Base-by-base conservation (phyloP, 1,140 invertebrate species). In the Eriocheir sinensis region DNA sequence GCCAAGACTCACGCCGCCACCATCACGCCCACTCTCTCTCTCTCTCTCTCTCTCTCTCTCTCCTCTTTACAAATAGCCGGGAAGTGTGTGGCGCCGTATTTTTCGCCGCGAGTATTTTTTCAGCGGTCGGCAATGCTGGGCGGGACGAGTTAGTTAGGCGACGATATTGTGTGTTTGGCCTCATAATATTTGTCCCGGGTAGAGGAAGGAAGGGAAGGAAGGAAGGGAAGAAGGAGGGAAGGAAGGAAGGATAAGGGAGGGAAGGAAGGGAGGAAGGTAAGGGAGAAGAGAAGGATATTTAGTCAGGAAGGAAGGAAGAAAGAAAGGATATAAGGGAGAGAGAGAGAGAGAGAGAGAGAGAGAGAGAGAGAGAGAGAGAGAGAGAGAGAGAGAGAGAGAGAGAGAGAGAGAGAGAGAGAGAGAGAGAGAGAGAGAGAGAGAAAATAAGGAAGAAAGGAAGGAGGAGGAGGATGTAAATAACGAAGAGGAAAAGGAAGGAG, bases 1-100 rank as follows among this genome's bases (percentile, higher is more conserved):
- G 79, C 34, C 4, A 6, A 3, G n/a, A 32, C 34, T 80, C 79
- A n/a, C 34, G 4, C 85, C 40, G 36, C 36, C 8, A 8, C 32
- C 36, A 34, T 88, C 85, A 40, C 85, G 38, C 34, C 30, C 38
- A 17, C 85, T 88, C 38, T 21, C 85, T 40, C 85, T 40, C 85
- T 88, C 85, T 88, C 85, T 88, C 85, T 81, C 79, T 27, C 79
- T 81, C 79, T 32, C n/a, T 21, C 85, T 41, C 34, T 44, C n/a
- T 41, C 85, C n/a, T n/a, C n/a, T n/a, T n/a, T n/a, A 48, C 44
- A 48, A 4, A 48, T 15, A 48, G n/a, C 44, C 60, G 27, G 60
- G 60, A 72, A 72, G 60, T 21, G 17, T 72, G 12, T 72, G 27
- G 60, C n/a, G 8, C 27, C 2, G 21, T 72, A n/a, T n/a, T n/a